Evolutionary conservation across 2,113 vertebrate genomes (phyloP).

Genomic region (Machaerirhynchus nigripectus): DNA sequence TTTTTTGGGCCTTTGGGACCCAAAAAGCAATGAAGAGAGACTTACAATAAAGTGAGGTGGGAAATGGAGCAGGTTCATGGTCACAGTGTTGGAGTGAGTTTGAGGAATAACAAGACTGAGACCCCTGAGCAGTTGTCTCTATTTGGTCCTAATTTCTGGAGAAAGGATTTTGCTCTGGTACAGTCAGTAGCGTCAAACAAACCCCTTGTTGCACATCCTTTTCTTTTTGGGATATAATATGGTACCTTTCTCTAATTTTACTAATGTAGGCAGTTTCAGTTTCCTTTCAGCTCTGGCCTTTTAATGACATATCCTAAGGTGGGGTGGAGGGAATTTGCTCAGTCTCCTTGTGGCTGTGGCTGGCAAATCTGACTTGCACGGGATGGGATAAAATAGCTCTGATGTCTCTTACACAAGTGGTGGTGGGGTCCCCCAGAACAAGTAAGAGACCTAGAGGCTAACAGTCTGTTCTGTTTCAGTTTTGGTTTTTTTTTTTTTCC

Average conservation of each 20-base stretch:
- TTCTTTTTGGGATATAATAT: neutral
- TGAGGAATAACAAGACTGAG: fast-evolving
- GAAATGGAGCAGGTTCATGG: neutral
- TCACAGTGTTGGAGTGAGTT: fast-evolving
- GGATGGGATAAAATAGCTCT: neutral
- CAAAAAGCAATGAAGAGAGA: neutral
- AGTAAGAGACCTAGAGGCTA: neutral
- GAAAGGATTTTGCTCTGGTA: neutral
- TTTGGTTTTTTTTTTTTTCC: neutral
- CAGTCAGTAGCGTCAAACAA: neutral
- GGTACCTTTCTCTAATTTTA: neutral
- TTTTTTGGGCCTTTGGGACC: neutral
- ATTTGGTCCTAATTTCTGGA: neutral
- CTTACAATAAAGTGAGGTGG: neutral
- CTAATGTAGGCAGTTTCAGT: neutral
- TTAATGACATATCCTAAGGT: neutral
- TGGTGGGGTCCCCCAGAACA: neutral
- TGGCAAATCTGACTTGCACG: neutral
- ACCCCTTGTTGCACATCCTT: neutral
- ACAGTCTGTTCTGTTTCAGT: neutral
- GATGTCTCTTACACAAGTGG: neutral
- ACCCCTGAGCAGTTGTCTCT: neutral
- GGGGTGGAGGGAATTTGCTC: neutral
- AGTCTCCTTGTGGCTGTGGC: neutral
- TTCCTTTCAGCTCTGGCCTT: neutral